Evolutionary conservation across 2,113 vertebrate genomes (phyloP), one percentile per base, ranked within the genome.

Genomic region (Vulpes vulpes): DNA sequence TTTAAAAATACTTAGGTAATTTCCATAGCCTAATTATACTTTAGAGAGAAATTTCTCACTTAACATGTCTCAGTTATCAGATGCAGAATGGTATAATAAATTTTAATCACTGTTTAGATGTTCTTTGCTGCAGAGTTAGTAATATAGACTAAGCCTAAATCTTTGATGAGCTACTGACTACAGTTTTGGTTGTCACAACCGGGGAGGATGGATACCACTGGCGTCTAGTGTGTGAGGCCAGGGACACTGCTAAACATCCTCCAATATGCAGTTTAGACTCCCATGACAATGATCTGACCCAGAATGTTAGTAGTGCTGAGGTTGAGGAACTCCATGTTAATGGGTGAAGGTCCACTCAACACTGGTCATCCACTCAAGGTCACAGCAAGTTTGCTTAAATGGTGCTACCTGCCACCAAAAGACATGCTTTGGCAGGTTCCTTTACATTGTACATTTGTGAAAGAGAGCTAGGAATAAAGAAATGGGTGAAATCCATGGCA

Each of bases 81-180:
- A 96, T 98, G 86, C 91, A 89, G 60, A 96, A 80, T 79, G 65
- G 97, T 90, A 71, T 98, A 97, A 97, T 98, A 94, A 43, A 88
- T 96, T 92, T 97, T 97, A 98, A 97, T 97, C 95, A 98, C 94
- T 95, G 87, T 97, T 97, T 97, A 93, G 95, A 94, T 89, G 87
- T 95, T 96, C 92, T 92, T 90, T 81, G 95, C 94, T 93, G n/a
- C 74, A 65, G 74, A 96, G 81, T 95, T 97, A 95, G 95, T 97
- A 79, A 96, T 86, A 89, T 19, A 92, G 93, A 96, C 90, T 81
- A 92, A 97, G 30, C 67, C 65, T 84, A 64, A 81, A 95, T 90
- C 80, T 90, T 90, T 84, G 64, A 80, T 81, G 87, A 91, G 51
- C 71, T 84, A 67, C 71, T 49, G 38, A 69, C 55, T 69, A 88